Evolutionary conservation across 2,888 invertebrate species (phyloP), one percentile per base, ranked within the genome.

Genomic region (Zaprionus obscuricornis): DNA sequence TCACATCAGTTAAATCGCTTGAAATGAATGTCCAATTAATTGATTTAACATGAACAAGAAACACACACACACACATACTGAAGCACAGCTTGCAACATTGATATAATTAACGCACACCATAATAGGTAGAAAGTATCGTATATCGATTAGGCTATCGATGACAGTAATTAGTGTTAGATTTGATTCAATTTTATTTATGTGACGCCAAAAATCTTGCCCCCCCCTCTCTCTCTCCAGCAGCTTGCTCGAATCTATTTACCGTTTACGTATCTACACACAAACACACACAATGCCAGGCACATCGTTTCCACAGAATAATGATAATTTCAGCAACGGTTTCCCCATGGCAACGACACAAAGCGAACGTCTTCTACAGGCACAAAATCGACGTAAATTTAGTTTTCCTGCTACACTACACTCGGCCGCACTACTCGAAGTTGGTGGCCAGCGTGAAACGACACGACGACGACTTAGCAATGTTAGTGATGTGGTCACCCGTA

Each of bases 401-500:
- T 92, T 92, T 73, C 92, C 93, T 0, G 91, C 92, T 13, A 89
- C 92, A 1, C 79, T 92, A 3, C 91, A 92, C 54, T 88, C 90
- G 2, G 57, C 89, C 3, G 81, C 89, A 0, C 58, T 90, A 16
- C 66, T 90, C 1, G 87, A 88, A 46, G 86, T 88, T 7, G 22
- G 22, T 5, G 83, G 86, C 24, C 84, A 81, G 10, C 58, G 78
- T 2, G 79, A 90, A 13, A 90, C 92, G 6, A 90, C 92, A 0
- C 88, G 92, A 11, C 89, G 96, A 24, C 91, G 95, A 27, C 93
- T 96, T 86, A 96, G 96, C 90, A 96, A 95, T 79, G 94, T 94
- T 29, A 93, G 94, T 69, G 94, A 94, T 82, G 93, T 88, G 8
- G 95, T 96, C 3, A 93, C 95, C 14, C 92, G 96, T n/a, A 94